A percentile compares a stretch with the other conserved stretches of the same genome.
phyloP scores from a whole-genome alignment of 2,113 vertebrate genomes.

The Empidonax traillii region DNA sequence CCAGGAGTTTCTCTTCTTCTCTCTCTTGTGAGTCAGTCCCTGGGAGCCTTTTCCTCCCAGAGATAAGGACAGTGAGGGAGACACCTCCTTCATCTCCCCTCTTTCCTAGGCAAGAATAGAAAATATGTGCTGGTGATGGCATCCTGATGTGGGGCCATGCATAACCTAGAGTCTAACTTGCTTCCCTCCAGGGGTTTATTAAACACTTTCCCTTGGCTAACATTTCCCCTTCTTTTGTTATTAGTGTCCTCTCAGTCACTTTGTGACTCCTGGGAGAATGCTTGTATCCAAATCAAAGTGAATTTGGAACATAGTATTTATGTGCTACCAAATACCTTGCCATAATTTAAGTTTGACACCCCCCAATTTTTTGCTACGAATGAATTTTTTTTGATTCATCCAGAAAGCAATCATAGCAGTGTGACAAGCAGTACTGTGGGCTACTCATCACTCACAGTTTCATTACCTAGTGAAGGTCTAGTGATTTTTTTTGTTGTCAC shows the following conservation, averaged over 20 bases:
- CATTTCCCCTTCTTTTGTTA: neutral
- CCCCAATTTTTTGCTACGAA: neutral
- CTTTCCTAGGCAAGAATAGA: neutral
- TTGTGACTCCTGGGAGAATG: neutral
- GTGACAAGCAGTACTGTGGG: neutral
- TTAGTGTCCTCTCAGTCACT: neutral
- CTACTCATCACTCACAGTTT: constrained; percentile 36
- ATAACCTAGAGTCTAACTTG: neutral
- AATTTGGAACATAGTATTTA: neutral
- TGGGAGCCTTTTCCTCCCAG: neutral
- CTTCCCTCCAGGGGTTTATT: neutral
- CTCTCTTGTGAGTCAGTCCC: neutral
- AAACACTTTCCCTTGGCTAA: neutral
- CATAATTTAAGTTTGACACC: neutral
- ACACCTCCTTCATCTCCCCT: neutral
- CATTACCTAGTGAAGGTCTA: constrained; percentile 19
- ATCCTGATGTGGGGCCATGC: neutral
- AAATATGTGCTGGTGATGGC: accelerated
- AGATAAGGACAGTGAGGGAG: accelerated
- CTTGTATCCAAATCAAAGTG: neutral
- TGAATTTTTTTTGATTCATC: constrained; percentile 10
- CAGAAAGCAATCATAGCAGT: neutral
- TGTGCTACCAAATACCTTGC: neutral
- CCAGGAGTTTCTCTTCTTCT: neutral
- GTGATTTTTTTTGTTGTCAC: constrained; percentile 20